Evolutionary conservation across 2,113 vertebrate genomes (phyloP), one percentile per base, ranked within the genome.

Genomic region (Hypocryptadius cinnamomeus): DNA sequence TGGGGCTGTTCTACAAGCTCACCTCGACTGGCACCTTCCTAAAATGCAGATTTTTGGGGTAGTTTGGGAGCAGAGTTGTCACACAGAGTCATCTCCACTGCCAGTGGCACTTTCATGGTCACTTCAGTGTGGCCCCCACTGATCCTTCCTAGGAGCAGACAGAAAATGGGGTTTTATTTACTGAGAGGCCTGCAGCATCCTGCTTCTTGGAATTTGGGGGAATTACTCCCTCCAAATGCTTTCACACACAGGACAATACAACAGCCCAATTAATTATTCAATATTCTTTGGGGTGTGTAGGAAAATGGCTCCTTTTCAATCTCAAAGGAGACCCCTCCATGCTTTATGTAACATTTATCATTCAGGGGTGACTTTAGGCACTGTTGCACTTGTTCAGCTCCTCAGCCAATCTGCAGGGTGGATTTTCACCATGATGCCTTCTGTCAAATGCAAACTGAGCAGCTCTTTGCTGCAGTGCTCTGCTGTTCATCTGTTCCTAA

Each of bases 51-150:
- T 60, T 96, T 95, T 87, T 71, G 56, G 97, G 96, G 33, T 94
- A 96, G 83, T 22, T 93, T 59, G 97, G 39, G 68, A 84, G 16
- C 92, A 96, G 31, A 11, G 53, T 59, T 53, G 97, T 98, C 96
- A 95, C 69, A 80, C 94, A 95, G 95, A 97, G 48, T 92, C 89
- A 60, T 95, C 96, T 28, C 96, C 97, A 2, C 56, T 61, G 77
- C 96, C 97, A 97, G 79, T 24, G 24, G n/a, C 37, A 97, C 63
- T 8, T 44, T 83, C 87, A 61, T 47, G 31, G 84, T 93, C 80
- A 96, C 27, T 39, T 95, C 93, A 18, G 95, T 91, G 68, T 85
- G 37, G 40, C 86, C 96, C 61, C 97, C 66, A 95, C 88, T 76
- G 96, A n/a, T 16, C 82, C 47, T 79, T 57, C 65, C 97, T 96